Conservation (phyloP, 53 echinoderm and acorn worm genomes). For the Apostichopus leukothele region DNA sequence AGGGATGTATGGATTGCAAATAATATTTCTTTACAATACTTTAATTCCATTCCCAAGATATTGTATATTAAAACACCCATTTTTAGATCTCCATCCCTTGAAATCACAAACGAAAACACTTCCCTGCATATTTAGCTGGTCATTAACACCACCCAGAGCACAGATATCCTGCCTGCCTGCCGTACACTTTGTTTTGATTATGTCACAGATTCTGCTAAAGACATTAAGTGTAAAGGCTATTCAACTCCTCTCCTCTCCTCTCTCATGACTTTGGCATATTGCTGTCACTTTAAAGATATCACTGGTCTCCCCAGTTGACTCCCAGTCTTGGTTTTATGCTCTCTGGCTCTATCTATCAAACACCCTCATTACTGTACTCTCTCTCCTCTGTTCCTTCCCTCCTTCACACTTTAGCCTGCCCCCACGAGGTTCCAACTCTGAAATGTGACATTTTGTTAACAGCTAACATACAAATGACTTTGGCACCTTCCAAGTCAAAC, state of each 20-base stretch:
- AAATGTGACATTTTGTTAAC: conserved; percentile 55
- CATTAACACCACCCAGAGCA: neutral
- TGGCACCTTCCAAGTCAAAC: conserved; percentile 48
- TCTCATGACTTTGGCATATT: conserved; percentile 43
- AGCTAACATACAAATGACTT: conserved; percentile 57
- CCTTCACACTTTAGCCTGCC: conserved; percentile 50
- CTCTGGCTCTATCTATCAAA: conserved; percentile 48
- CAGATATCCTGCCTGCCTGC: neutral
- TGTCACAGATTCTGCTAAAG: conserved; percentile 41
- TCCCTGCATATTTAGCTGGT: neutral
- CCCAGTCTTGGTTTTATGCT: conserved; percentile 17
- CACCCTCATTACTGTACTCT: conserved; percentile 24
- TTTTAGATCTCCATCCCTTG: too few species aligned
- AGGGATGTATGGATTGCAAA: too few species aligned
- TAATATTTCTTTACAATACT: too few species aligned
- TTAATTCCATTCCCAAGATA: too few species aligned
- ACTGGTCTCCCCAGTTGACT: conserved; percentile 25
- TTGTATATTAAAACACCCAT: too few species aligned
- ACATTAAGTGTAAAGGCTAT: conserved; percentile 39
- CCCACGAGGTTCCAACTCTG: conserved; percentile 51
- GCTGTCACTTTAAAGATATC: conserved; percentile 46
- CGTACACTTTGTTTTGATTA: conserved; percentile 19
- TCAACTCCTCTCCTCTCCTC: conserved; percentile 19
- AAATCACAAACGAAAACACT: too few species aligned
- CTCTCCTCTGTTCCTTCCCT: conserved; percentile 25